Evolutionary conservation across 2,888 invertebrate species (phyloP).

Genomic region (Trissoscelio sp.): DNA sequence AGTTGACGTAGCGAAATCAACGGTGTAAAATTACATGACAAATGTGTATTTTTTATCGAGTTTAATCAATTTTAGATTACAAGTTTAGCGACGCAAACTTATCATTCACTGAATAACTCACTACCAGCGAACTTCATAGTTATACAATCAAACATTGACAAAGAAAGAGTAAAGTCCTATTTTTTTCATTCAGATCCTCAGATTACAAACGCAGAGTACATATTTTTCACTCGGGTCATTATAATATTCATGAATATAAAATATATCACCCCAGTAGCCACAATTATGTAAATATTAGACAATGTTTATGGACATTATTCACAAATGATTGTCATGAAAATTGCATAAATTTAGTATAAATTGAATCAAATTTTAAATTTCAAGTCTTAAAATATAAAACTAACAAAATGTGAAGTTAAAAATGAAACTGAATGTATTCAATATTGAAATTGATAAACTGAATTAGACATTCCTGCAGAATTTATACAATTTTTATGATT

Average conservation of each 20-base stretch:
- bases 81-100: slow-evolving; percentile 34
- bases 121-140: slow-evolving; percentile 50
- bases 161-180: slow-evolving; percentile 48
- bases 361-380: background rate
- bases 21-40: slow-evolving; percentile 51
- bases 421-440: background rate
- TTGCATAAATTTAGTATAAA: background rate
- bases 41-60: slow-evolving; percentile 55
- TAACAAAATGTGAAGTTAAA: too few relatives aligned
- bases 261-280: slow-evolving; percentile 14
- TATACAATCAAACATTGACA: slow-evolving; percentile 52
- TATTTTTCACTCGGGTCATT: slow-evolving; percentile 54
- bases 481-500: background rate
- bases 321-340: background rate
- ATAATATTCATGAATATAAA: slow-evolving; percentile 31
- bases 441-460: too few relatives aligned
- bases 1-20: slow-evolving; percentile 25
- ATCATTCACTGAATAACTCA: slow-evolving; percentile 46
- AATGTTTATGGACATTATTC: background rate
- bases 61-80: slow-evolving; percentile 32
- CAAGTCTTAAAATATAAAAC: background rate
- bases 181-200: slow-evolving; percentile 46
- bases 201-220: slow-evolving; percentile 48
- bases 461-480: background rate
- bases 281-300: slow-evolving; percentile 17